Evolutionary conservation across 2,113 vertebrate genomes (phyloP).

Genomic region (Scytalopus superciliaris): DNA sequence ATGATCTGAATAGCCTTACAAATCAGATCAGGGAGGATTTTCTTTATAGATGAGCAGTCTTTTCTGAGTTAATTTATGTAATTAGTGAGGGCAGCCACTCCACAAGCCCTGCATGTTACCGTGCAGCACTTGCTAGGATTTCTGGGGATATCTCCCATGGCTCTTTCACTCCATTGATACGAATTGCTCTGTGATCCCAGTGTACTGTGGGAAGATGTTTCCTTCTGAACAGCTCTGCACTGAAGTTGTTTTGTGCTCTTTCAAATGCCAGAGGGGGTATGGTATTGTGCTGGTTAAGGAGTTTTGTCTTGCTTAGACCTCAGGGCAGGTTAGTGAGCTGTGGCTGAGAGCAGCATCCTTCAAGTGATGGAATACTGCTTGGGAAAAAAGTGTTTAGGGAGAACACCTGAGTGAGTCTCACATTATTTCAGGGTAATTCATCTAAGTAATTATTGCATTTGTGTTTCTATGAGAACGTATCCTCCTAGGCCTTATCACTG

Average conservation of each 20-base stretch:
- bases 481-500: neutral
- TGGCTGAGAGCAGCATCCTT: neutral
- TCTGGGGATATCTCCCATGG: neutral
- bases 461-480: neutral
- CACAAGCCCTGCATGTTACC: neutral
- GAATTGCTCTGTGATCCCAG: neutral
- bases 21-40: constrained; percentile 1
- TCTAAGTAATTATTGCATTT: neutral
- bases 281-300: neutral
- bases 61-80: neutral
- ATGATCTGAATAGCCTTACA: neutral
- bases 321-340: neutral
- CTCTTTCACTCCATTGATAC: constrained; percentile 5
- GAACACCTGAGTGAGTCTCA: neutral
- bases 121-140: constrained; percentile 6
- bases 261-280: neutral
- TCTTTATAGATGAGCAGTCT: neutral
- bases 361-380: neutral
- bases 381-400: neutral
- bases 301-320: neutral
- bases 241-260: neutral
- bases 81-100: neutral
- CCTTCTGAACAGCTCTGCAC: neutral
- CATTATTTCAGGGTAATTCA: neutral
- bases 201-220: constrained; percentile 8